These are phyloP conservation scores for Rynchops niger DNA, from an alignment of 2,113 vertebrate species.

Conservation along the genomic window DNA sequence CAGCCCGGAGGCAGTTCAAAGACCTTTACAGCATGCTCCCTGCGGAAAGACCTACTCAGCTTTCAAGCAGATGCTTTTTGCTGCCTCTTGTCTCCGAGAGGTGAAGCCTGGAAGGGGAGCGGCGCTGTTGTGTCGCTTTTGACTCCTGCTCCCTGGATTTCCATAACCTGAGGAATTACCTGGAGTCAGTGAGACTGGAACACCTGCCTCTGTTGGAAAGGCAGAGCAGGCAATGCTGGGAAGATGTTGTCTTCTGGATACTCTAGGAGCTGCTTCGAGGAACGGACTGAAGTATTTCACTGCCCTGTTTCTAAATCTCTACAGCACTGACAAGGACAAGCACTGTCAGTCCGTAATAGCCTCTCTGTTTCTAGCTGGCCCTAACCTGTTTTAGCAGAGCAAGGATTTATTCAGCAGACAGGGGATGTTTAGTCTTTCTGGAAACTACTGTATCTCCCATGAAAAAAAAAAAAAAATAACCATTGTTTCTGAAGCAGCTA, in stretches of 20 bases:
- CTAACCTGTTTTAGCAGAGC: not conserved
- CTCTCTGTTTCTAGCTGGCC: not conserved
- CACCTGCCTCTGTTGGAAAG: not conserved
- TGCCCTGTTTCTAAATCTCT: not conserved
- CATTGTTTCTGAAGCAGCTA: not conserved
- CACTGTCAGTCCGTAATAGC: not conserved
- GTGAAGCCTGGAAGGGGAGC: not conserved
- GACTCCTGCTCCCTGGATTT: not conserved
- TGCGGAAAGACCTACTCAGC: not conserved
- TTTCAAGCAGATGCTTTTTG: not conserved
- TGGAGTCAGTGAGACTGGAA: not conserved
- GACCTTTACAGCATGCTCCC: not conserved
- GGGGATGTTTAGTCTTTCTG: not conserved
- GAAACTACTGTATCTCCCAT: not conserved
- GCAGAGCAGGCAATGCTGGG: not conserved
- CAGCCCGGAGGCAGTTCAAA: slow-evolving; percentile 18
- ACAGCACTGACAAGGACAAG: not conserved
- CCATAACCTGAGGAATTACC: not conserved
- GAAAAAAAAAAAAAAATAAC: not conserved
- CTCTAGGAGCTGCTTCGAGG: not conserved
- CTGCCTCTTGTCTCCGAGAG: not conserved
- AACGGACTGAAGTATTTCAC: not conserved
- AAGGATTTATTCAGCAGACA: not conserved
- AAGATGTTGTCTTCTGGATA: not conserved
- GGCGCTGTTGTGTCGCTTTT: not conserved